These are phyloP conservation scores for Emys orbicularis DNA, from an alignment of 2,797 vertebrate genomes.

Conservation along the genomic window DNA sequence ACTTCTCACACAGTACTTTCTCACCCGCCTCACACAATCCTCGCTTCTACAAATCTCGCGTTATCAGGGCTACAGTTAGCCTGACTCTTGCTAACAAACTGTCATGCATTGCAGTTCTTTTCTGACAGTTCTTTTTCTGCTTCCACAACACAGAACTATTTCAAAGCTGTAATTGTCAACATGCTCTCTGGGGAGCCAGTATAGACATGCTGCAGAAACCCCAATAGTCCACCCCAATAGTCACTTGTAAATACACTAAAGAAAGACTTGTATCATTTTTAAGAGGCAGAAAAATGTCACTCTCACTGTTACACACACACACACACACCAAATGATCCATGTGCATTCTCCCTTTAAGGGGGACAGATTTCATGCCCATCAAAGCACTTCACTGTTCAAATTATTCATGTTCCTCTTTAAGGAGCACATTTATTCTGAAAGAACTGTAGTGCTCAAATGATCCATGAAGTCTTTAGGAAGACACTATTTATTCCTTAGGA, in stretches of 20 bases:
- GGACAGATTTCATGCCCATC: slow-evolving; percentile 36
- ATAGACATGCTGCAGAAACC: neutral
- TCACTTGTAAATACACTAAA: neutral
- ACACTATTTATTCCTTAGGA: neutral
- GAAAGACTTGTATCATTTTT: neutral
- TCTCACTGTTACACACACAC: neutral
- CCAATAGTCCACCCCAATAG: neutral
- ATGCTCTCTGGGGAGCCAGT: neutral
- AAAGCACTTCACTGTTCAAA: slow-evolving; percentile 2
- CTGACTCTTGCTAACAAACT: too few species aligned
- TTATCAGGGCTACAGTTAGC: too few species aligned
- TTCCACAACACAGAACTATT: neutral
- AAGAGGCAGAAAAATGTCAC: neutral
- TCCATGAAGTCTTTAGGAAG: slow-evolving; percentile 11
- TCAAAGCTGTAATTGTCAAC: slow-evolving; percentile 22
- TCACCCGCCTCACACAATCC: too few species aligned
- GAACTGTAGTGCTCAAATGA: neutral
- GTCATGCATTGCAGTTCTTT: too few species aligned
- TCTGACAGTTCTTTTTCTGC: too few species aligned
- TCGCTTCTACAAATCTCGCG: too few species aligned
- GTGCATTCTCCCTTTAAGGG: neutral
- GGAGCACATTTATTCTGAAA: neutral
- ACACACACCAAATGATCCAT: neutral
- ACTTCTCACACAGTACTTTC: too few species aligned
- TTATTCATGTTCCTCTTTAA: neutral